These are phyloP conservation scores for Yponomeuta sedellus DNA, from an alignment of 2,888 invertebrate genomes.

Conservation along the genomic window DNA sequence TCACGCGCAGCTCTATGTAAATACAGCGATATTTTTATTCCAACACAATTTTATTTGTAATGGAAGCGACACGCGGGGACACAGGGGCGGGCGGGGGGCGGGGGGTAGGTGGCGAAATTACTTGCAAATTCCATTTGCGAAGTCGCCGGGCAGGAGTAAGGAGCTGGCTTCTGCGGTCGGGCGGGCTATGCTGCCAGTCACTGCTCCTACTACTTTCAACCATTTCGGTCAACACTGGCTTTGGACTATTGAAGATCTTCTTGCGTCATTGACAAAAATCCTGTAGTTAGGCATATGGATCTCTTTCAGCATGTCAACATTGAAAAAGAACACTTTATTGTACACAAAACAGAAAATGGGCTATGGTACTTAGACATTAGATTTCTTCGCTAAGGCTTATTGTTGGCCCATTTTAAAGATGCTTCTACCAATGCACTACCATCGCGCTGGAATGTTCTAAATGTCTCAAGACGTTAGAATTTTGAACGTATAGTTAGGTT, in stretches of 20 bases:
- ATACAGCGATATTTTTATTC: constrained; percentile 65
- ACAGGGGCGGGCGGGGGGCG: constrained; percentile 46
- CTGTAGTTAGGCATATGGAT: too few relatives aligned
- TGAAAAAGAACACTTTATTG: too few relatives aligned
- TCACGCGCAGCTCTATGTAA: constrained; percentile 40
- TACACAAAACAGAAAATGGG: too few relatives aligned
- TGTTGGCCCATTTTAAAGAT: too few relatives aligned
- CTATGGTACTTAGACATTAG: too few relatives aligned
- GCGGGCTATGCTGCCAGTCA: constrained; percentile 8
- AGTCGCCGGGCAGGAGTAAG: constrained; percentile 60
- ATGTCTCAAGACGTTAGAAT: too few relatives aligned
- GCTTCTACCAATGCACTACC: too few relatives aligned
- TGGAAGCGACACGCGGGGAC: constrained; percentile 74
- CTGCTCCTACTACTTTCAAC: constrained; percentile 3
- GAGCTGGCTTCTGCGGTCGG: constrained; percentile 31
- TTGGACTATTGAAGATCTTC: not conserved
- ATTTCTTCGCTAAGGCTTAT: too few relatives aligned
- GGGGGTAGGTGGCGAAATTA: constrained; percentile 57
- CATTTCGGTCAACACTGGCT: constrained; percentile 8
- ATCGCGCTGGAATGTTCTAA: too few relatives aligned
- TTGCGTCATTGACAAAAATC: too few relatives aligned
- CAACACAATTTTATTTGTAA: constrained; percentile 70
- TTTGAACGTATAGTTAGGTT: too few relatives aligned
- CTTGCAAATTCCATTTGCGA: constrained; percentile 76
- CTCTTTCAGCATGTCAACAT: too few relatives aligned